These are phyloP conservation scores for Catonia carolina DNA, from an alignment of 2,888 invertebrate genomes.

Conservation along the genomic window DNA sequence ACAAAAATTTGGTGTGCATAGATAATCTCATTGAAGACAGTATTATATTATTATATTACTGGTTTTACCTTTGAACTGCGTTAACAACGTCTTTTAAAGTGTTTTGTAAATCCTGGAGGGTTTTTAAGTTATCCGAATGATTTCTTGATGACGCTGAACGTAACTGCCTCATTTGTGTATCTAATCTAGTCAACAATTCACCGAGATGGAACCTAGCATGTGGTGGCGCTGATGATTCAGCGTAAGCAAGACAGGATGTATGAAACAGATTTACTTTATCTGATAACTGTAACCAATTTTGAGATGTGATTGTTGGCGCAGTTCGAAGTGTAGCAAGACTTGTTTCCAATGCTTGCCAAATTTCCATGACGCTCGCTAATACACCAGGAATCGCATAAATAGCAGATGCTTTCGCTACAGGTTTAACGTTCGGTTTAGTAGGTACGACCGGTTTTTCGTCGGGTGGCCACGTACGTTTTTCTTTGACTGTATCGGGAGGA, in stretches of 20 bases:
- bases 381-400: constrained; percentile 71
- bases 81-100: constrained; percentile 66
- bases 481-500: constrained; percentile 42
- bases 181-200: constrained; percentile 62
- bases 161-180: constrained; percentile 60
- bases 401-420: constrained; percentile 45
- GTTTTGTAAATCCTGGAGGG: constrained; percentile 64
- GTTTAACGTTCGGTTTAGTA: constrained; percentile 51
- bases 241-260: constrained; percentile 73
- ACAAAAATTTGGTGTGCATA: too few relatives aligned
- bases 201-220: constrained; percentile 84
- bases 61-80: constrained; percentile 27
- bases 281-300: constrained; percentile 72
- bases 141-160: constrained; percentile 64
- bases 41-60: too few relatives aligned
- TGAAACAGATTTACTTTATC: constrained; percentile 77
- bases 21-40: too few relatives aligned
- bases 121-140: constrained; percentile 58
- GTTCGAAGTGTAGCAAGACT: constrained; percentile 55
- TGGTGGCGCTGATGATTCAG: constrained; percentile 72
- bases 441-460: constrained; percentile 61
- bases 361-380: constrained; percentile 54
- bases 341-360: constrained; percentile 57
- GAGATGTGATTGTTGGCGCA: constrained; percentile 50
- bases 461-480: constrained; percentile 50